Percentiles rank a stretch among this genome's conserved stretches.
Evolutionary conservation across 30 jellyfish, hydroid and myxozoan species (phyloP).

Genomic region (Haliclystus octoradiatus): DNA sequence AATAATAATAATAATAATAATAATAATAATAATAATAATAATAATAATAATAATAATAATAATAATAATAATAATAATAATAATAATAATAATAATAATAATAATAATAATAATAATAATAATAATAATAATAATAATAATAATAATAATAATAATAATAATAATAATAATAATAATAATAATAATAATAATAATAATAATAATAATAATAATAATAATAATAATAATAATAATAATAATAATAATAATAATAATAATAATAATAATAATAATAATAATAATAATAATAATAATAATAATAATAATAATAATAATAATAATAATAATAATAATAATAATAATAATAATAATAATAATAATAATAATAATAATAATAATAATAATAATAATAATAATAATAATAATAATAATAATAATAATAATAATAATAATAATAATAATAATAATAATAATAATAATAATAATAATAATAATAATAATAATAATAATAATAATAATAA

Average conservation of each 20-base stretch:
- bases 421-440: neutral
- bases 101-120: constrained; percentile 2
- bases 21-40: constrained; percentile 3
- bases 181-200: neutral
- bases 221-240: neutral
- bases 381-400: neutral
- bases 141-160: constrained; percentile 3
- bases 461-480: neutral
- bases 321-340: neutral
- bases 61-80: constrained; percentile 2
- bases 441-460: neutral
- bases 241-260: neutral
- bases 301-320: neutral
- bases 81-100: constrained; percentile 3
- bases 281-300: neutral
- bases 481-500: neutral
- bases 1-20: neutral
- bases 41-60: constrained; percentile 2
- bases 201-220: constrained; percentile 1
- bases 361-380: neutral
- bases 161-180: constrained; percentile 2
- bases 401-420: neutral
- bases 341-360: neutral
- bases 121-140: constrained; percentile 2
- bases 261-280: neutral